Conservation (phyloP, 2,113 vertebrate species). For the Gymnogyps californianus region DNA sequence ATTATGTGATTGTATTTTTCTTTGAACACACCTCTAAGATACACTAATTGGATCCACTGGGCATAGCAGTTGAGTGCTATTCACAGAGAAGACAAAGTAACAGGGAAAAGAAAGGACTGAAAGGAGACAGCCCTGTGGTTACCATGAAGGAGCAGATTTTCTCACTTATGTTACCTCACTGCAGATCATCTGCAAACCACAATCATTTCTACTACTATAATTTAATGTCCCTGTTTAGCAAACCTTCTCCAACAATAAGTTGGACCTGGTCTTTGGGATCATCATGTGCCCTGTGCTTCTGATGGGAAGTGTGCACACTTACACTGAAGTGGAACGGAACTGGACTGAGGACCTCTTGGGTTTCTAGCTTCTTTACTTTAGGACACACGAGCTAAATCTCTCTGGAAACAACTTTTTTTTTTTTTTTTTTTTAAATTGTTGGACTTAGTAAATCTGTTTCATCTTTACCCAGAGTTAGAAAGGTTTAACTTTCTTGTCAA, state of each 20-base stretch:
- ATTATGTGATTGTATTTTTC: not conserved
- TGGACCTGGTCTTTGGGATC: not conserved
- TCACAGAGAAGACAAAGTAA: not conserved
- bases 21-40: not conserved
- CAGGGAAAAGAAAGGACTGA: not conserved
- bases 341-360: not conserved
- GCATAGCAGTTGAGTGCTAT: not conserved
- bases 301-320: not conserved
- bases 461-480: not conserved
- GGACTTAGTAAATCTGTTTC: not conserved
- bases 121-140: not conserved
- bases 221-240: not conserved
- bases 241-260: not conserved
- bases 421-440: not conserved
- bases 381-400: not conserved
- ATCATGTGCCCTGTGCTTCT: not conserved
- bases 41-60: not conserved
- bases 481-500: not conserved
- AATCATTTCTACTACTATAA: not conserved
- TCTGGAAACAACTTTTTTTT: not conserved
- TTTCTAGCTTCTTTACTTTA: not conserved
- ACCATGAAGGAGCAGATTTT: not conserved
- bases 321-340: not conserved
- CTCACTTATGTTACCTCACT: not conserved
- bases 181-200: not conserved